These are phyloP conservation scores for Myripristis jacobus DNA, from an alignment of 2,797 vertebrate genomes.

Conservation along the genomic window DNA sequence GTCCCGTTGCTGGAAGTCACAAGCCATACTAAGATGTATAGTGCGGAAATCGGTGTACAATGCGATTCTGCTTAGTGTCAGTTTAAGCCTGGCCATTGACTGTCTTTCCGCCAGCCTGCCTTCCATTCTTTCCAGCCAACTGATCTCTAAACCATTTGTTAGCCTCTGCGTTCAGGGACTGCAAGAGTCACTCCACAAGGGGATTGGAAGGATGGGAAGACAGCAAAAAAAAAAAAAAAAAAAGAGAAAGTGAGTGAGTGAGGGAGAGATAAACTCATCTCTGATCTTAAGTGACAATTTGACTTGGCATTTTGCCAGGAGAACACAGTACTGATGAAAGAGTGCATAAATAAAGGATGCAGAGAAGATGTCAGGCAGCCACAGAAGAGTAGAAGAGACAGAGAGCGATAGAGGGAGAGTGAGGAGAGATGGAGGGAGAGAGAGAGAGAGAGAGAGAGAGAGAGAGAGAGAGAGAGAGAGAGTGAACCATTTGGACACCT, in stretches of 20 bases:
- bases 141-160: constrained; percentile 76
- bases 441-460: constrained; percentile 20
- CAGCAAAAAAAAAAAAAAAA: constrained; percentile 38
- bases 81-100: constrained; percentile 67
- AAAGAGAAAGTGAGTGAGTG: constrained; percentile 41
- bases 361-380: constrained; percentile 71
- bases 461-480: constrained; percentile 52
- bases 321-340: constrained; percentile 74
- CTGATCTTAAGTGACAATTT: constrained; percentile 84
- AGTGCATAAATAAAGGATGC: constrained; percentile 83
- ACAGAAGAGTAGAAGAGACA: constrained; percentile 71
- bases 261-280: constrained; percentile 74
- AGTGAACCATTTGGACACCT: constrained; percentile 75
- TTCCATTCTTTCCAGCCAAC: constrained; percentile 79
- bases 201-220: constrained; percentile 60
- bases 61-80: constrained; percentile 67
- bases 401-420: too few species aligned
- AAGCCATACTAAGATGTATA: constrained; percentile 53
- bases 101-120: constrained; percentile 60
- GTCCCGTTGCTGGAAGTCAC: constrained; percentile 47
- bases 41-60: constrained; percentile 32
- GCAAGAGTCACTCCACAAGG: constrained; percentile 59
- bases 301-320: constrained; percentile 76
- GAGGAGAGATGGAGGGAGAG: too few species aligned
- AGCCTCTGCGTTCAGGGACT: constrained; percentile 58